These are phyloP conservation scores for Masticophis lateralis DNA, from an alignment of 2,797 vertebrate species.

Conservation along the genomic window DNA sequence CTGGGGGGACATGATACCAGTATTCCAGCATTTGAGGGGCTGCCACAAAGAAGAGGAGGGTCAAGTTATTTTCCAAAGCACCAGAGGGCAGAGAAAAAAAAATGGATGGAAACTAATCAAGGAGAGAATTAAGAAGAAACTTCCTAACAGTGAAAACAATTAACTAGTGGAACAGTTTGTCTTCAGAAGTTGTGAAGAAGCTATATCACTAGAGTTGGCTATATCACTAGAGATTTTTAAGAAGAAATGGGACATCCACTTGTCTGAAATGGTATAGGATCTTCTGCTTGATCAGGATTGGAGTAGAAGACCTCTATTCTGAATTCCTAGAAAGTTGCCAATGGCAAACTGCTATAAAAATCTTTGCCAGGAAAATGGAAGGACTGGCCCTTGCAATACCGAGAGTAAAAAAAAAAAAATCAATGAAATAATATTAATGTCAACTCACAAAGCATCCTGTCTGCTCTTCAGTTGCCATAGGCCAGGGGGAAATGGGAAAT, in stretches of 20 bases:
- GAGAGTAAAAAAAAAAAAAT: not conserved
- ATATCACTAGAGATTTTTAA: not conserved
- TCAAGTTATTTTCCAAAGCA: not conserved
- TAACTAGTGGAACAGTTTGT: not conserved
- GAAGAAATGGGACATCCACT: not conserved
- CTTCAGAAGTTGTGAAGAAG: not conserved
- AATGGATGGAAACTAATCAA: not conserved
- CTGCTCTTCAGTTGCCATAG: too few relatives aligned
- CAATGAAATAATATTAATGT: too few relatives aligned
- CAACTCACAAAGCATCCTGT: too few relatives aligned
- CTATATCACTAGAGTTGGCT: not conserved
- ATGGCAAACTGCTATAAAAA: not conserved
- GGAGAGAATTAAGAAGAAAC: not conserved
- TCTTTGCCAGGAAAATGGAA: not conserved
- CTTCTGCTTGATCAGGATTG: not conserved
- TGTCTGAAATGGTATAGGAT: not conserved
- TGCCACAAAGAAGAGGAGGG: not conserved
- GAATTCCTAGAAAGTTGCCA: not conserved
- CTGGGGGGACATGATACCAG: not conserved
- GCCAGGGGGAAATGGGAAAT: too few relatives aligned
- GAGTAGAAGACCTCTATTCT: not conserved
- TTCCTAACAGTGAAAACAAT: not conserved
- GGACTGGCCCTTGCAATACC: not conserved
- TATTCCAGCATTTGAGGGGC: not conserved
- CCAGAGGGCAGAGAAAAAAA: not conserved